A percentile compares a stretch with the other conserved stretches of the same genome.
Conservation (phyloP, 2,113 vertebrate species). For the Pseudonaja textilis region DNA sequence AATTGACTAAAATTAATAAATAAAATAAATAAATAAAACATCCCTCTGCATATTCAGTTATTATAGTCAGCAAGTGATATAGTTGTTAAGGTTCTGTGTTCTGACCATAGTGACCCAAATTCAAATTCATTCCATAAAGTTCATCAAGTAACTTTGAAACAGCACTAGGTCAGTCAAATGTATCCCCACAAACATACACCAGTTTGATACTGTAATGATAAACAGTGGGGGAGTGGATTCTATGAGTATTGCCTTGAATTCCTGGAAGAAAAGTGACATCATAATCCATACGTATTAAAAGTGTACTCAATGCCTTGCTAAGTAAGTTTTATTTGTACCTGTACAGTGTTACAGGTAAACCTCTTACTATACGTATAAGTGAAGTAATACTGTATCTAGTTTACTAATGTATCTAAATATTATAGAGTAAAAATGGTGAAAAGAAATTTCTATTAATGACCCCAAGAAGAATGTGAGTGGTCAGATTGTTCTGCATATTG, state of each 20-base stretch:
- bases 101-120: neutral
- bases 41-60: neutral
- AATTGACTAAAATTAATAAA: no score
- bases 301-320: neutral
- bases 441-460: neutral
- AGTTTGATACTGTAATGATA: neutral
- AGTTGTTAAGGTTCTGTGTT: neutral
- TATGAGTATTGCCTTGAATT: neutral
- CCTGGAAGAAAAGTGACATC: neutral
- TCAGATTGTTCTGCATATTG: neutral
- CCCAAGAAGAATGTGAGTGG: neutral
- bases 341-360: neutral
- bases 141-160: neutral
- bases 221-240: neutral
- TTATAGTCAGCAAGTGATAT: neutral
- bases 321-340: neutral
- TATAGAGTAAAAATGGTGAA: neutral
- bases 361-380: neutral
- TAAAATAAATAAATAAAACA: no score
- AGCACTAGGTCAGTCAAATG: neutral
- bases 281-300: neutral
- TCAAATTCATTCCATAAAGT: neutral
- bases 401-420: neutral
- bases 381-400: neutral
- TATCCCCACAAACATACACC: neutral